Percentiles rank a stretch among this genome's conserved stretches.
These are phyloP conservation scores for Drosophila tripunctata DNA, from an alignment of 2,888 invertebrate species.

Conservation along the genomic window DNA sequence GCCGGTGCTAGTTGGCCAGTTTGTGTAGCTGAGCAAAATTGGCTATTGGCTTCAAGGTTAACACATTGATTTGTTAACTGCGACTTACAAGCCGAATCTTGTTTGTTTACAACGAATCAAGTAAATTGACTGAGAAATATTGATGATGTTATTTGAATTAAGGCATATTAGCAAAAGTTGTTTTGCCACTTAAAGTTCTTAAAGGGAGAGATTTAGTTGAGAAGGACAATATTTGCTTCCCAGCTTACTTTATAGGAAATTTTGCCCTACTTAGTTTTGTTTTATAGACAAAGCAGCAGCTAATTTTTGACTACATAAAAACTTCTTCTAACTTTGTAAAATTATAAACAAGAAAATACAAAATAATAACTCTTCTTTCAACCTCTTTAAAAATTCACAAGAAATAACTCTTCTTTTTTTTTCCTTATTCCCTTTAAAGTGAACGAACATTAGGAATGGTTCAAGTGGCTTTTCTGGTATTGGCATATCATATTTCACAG, in stretches of 20 bases:
- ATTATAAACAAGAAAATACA: too few relatives aligned
- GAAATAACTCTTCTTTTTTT: too few relatives aligned
- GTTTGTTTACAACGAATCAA: slow-evolving; percentile 19
- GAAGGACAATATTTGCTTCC: too few relatives aligned
- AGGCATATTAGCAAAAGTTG: background rate
- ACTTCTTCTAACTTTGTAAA: too few relatives aligned
- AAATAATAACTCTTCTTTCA: too few relatives aligned
- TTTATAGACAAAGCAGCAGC: too few relatives aligned
- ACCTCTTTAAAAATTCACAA: too few relatives aligned
- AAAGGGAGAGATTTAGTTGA: too few relatives aligned
- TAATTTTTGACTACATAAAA: too few relatives aligned
- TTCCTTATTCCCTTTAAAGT: too few relatives aligned
- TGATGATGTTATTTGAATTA: slow-evolving; percentile 19
- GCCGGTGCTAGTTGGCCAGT: background rate
- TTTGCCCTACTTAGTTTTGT: background rate
- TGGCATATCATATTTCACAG: slow-evolving; percentile 19
- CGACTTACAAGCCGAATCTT: slow-evolving; percentile 18
- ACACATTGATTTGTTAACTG: slow-evolving; percentile 44
- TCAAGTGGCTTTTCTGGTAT: slow-evolving; percentile 9
- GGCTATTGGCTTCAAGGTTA: slow-evolving; percentile 28
- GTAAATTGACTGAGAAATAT: slow-evolving; percentile 24
- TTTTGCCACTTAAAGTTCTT: background rate
- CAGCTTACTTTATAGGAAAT: background rate
- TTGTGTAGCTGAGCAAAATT: slow-evolving; percentile 40
- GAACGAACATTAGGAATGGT: too few relatives aligned